Percentiles rank a stretch among this genome's conserved stretches.
Conservation (phyloP, 1,140 invertebrate genomes). For the Halictus rubicundus region DNA sequence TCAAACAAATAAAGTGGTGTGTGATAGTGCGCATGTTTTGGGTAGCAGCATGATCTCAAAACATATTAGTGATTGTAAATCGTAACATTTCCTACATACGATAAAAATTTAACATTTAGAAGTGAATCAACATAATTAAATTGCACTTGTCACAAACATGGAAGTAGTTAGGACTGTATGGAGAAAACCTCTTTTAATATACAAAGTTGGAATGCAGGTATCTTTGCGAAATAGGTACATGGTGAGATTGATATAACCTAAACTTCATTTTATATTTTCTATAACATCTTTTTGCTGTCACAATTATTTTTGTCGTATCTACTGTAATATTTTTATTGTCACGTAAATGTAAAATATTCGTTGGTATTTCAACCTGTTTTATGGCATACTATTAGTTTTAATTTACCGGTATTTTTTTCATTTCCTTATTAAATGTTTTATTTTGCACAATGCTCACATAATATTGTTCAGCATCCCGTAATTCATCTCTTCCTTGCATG, state of each 20-base stretch:
- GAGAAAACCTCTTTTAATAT: slow-evolving; percentile 69
- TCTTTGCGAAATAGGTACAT: slow-evolving; percentile 70
- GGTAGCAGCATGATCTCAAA: slow-evolving; percentile 12
- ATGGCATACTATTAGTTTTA: neutral
- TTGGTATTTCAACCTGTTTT: neutral
- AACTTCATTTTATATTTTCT: slow-evolving; percentile 29
- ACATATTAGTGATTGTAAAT: slow-evolving; percentile 17
- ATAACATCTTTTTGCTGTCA: neutral
- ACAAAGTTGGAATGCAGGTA: slow-evolving; percentile 65
- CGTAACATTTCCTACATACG: slow-evolving; percentile 9
- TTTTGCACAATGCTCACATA: neutral
- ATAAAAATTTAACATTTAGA: neutral
- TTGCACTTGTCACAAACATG: slow-evolving; percentile 59
- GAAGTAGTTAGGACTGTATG: slow-evolving; percentile 71
- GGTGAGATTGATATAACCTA: slow-evolving; percentile 62
- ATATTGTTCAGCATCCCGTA: neutral
- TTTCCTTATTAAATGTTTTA: neutral
- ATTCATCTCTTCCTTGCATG: neutral
- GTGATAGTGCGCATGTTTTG: slow-evolving; percentile 30
- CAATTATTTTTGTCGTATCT: neutral
- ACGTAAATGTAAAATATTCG: neutral
- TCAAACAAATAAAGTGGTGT: slow-evolving; percentile 1
- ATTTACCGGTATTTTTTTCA: slow-evolving; percentile 5
- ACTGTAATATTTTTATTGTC: neutral
- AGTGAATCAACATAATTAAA: neutral